These are phyloP conservation scores for Coendou prehensilis DNA, from an alignment of 2,797 vertebrate genomes.

Conservation along the genomic window DNA sequence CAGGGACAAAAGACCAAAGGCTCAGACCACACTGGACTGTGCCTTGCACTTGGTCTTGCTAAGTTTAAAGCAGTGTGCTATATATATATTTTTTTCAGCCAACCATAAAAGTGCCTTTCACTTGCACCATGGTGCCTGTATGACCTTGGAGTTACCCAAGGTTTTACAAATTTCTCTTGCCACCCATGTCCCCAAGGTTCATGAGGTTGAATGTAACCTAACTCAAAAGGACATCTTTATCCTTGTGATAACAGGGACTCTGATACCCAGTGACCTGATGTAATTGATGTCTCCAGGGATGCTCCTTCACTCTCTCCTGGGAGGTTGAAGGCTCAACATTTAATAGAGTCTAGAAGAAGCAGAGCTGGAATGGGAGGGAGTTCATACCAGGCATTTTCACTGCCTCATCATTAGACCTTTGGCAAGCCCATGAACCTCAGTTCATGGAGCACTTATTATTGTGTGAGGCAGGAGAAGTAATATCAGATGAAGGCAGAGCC, in stretches of 20 bases:
- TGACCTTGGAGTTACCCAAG: neutral
- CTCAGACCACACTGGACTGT: neutral
- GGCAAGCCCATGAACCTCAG: neutral
- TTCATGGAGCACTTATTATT: neutral
- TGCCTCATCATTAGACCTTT: neutral
- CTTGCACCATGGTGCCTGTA: neutral
- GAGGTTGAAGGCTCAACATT: neutral
- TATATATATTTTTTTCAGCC: neutral
- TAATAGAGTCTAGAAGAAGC: fast-evolving
- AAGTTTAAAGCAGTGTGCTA: neutral
- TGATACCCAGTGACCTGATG: neutral
- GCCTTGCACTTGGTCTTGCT: neutral
- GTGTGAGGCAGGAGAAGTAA: neutral
- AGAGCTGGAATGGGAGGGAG: fast-evolving
- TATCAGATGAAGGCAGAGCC: neutral
- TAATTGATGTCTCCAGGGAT: neutral
- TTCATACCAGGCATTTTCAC: neutral
- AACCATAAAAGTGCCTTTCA: conserved; percentile 52
- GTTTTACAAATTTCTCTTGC: conserved; percentile 13
- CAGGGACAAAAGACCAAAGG: conserved; percentile 48
- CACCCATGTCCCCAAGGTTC: neutral
- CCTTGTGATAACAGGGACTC: conserved; percentile 27
- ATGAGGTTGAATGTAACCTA: neutral
- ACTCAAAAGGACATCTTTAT: conserved; percentile 60
- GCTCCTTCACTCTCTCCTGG: neutral